These are phyloP conservation scores for Eretmochelys imbricata DNA, from an alignment of 2,113 vertebrate genomes.

Conservation along the genomic window DNA sequence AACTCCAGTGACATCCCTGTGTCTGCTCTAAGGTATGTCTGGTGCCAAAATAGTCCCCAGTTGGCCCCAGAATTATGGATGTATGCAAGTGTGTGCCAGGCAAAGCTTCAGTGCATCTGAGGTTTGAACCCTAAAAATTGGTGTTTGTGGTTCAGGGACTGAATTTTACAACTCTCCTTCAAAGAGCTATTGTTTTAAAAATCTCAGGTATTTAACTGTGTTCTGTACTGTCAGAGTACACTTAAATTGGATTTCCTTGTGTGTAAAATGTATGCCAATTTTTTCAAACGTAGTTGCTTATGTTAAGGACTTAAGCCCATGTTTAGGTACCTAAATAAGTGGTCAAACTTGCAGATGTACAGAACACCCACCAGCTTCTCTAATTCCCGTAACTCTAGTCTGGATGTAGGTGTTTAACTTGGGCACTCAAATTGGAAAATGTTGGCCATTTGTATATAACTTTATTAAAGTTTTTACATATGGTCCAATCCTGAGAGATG, in stretches of 20 bases:
- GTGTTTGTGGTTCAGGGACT: neutral
- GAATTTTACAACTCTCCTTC: neutral
- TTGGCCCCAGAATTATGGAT: neutral
- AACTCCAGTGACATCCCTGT: neutral
- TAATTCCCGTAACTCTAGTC: neutral
- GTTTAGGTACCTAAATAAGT: neutral
- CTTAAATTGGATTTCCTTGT: neutral
- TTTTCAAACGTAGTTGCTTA: neutral
- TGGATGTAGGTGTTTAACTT: neutral
- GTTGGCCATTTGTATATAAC: rapidly evolving
- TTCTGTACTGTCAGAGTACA: neutral
- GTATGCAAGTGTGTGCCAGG: neutral
- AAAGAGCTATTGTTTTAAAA: neutral
- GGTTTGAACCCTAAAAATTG: neutral
- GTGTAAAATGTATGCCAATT: rapidly evolving
- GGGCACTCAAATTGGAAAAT: neutral
- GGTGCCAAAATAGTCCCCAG: neutral
- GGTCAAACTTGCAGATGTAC: rapidly evolving
- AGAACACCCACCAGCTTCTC: rapidly evolving
- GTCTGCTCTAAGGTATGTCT: neutral
- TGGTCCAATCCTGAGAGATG: neutral
- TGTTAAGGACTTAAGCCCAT: neutral
- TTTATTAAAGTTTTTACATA: neutral
- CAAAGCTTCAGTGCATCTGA: rapidly evolving
- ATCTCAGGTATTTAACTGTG: neutral